Base-by-base conservation (phyloP, 1,140 invertebrate genomes). In the Aphelenchoides fujianensis region DNA sequence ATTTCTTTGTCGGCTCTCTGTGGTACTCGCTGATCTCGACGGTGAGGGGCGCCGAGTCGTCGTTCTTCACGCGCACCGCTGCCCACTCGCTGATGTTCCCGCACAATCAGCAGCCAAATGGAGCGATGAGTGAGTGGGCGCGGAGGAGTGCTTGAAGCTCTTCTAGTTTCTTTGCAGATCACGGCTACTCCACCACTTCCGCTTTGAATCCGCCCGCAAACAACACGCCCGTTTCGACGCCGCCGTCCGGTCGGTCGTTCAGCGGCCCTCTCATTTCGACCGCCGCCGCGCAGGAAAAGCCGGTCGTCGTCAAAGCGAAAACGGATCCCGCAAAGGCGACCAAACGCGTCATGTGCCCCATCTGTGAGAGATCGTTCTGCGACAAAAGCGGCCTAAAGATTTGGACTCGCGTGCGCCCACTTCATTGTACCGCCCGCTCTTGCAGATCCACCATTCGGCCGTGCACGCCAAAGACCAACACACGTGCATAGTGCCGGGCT, bases 311-410 rank as follows among this genome's bases (percentile, higher is more conserved):
- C n/a, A n/a, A n/a, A n/a, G n/a, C n/a, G n/a, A n/a, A n/a, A n/a
- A n/a, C n/a, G n/a, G n/a, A n/a, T n/a, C n/a, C n/a, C n/a, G n/a
- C 41, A 5, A 5, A 59, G 19, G 34, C 34, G 55, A 19, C 5
- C 55, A 59, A 59, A 19, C 55, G 1, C 31, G 95, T 98, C 2
- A 92, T 97, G 82, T 98, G 96, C 86, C 94, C 96, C 31, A 94
- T 95, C 35, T 98, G 97, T 84, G 88, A 97, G 63, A 98, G 98
- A 86, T 98, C 95, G 32, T 99, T 98, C 87, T 99, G 97, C 88
- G 97, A 99, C 88, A 99, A 98, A 87, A 95, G 95, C 64, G 97
- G 97, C 0, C 88, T 99, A 0, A 99, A 99, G n/a, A n/a, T n/a
- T n/a, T n/a, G n/a, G n/a, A n/a, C n/a, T n/a, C n/a, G n/a, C n/a